Evolutionary conservation across 37 sponge, comb jelly and placozoan genomes (phyloP), one percentile per base, ranked within the genome.

Genomic region (Axinella damicornis): DNA sequence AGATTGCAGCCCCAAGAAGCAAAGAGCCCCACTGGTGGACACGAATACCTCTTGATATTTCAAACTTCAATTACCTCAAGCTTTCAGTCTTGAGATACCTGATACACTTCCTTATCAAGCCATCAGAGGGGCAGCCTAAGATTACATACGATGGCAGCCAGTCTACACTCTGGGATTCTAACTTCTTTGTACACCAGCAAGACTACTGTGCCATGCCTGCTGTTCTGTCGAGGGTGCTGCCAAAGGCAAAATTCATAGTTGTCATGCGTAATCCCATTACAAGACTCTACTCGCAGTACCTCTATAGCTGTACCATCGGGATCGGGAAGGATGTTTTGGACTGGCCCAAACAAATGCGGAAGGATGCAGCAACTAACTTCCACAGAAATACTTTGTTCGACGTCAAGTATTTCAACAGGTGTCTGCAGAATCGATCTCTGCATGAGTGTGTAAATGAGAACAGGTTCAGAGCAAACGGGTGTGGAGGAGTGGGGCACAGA

Each of bases 21-120:
- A 81, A 81, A 24, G 81, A 81, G 59, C 81, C 71, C 14, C 81
- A 81, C 58, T 81, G 69, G 69, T 81, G 81, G 81, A 81, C 38
- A 24, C 36, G 39, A 34, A 67, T 67, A 31, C 68, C 68, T 34
- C 68, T 67, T 18, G 5, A 67, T 2, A 28, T 32, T 11, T 19
- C 28, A 2, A 34, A 67, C 68, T 34, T 33, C 19, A 30, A 67
- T 27, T 67, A 67, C 68, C 68, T 67, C 5, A 24, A 34, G 19
- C 68, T 67, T 18, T 30, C 68, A 19, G 38, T 60, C 5, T 31
- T 13, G 17, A 22, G n/a, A 15, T 81, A 81, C 55, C 12, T 81
- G 32, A 19, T 37, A 5, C 57, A 30, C 22, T 5, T 5, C 11
- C 63, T 63, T 19, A 22, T 57, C 21, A 70, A 33, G n/a, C 28